Conservation (phyloP, 2,888 invertebrate species). For the Opisthograptis luteolata region DNA sequence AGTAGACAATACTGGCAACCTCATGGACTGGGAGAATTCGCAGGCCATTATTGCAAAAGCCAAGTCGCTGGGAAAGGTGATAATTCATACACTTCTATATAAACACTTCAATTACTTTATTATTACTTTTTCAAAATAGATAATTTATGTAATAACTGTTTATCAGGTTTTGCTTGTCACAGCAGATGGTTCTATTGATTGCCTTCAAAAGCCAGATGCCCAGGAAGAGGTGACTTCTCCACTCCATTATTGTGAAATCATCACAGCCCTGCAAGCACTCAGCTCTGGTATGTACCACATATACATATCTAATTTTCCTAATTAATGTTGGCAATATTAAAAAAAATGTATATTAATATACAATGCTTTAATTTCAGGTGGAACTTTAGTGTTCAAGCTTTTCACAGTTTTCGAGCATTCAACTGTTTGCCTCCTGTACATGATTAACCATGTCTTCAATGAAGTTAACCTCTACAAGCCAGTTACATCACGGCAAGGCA, state of each 20-base stretch:
- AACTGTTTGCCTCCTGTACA: constrained; percentile 91
- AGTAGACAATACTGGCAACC: constrained; percentile 92
- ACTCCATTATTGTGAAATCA: constrained; percentile 93
- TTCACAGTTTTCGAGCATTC: constrained; percentile 95
- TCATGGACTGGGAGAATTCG: constrained; percentile 89
- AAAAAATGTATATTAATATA: background rate
- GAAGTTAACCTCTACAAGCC: constrained; percentile 93
- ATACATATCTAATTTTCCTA: no score
- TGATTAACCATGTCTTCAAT: constrained; percentile 90
- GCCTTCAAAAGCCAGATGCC: constrained; percentile 92
- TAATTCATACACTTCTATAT: background rate
- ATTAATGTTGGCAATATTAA: background rate
- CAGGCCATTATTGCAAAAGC: constrained; percentile 83
- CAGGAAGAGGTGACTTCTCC: constrained; percentile 92
- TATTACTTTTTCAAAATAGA: background rate
- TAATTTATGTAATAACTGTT: background rate
- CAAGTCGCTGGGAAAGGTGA: constrained; percentile 76
- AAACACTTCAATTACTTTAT: background rate
- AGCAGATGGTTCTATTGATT: constrained; percentile 97
- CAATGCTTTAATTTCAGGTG: constrained; percentile 79
- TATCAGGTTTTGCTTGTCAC: constrained; percentile 90
- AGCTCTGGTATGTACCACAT: constrained; percentile 68
- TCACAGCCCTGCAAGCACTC: constrained; percentile 90
- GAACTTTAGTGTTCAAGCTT: constrained; percentile 93
- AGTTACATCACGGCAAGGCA: constrained; percentile 96